Conservation (phyloP, 2,113 vertebrate species). For the Ellobius talpinus region DNA sequence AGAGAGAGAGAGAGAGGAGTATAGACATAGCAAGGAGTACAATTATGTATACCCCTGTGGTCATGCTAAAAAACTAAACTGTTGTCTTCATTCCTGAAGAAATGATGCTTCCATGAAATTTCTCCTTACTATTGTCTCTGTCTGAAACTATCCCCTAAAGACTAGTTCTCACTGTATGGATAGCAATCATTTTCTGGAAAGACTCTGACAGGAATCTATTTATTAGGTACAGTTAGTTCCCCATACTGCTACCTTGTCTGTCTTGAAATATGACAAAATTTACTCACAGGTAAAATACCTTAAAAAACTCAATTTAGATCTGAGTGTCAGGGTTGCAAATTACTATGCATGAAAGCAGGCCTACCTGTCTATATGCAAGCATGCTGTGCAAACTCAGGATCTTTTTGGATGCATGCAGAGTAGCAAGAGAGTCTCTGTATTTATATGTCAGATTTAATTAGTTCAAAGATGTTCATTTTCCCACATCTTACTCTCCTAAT, state of each 20-base stretch:
- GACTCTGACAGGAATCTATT: not conserved
- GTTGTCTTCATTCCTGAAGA: not conserved
- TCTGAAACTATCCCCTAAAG: not conserved
- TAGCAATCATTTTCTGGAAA: not conserved
- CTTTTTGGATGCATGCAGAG: not conserved
- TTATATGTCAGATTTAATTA: not conserved
- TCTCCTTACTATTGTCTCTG: not conserved
- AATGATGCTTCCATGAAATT: not conserved
- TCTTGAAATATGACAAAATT: not conserved
- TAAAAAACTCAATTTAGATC: not conserved
- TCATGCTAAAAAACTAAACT: not conserved
- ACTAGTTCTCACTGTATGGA: not conserved
- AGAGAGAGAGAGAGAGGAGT: no score
- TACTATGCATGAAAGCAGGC: not conserved
- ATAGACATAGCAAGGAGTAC: not conserved
- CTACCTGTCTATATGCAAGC: not conserved
- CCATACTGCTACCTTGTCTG: not conserved
- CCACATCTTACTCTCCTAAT: not conserved
- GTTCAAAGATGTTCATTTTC: not conserved
- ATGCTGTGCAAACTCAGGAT: not conserved
- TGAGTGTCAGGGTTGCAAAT: not conserved
- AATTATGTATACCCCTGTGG: not conserved
- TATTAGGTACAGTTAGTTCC: not conserved
- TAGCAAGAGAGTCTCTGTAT: not conserved
- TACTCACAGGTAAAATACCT: not conserved